These are phyloP conservation scores for Brachyalestes nurse DNA, from an alignment of 2,797 vertebrate species.

Conservation along the genomic window DNA sequence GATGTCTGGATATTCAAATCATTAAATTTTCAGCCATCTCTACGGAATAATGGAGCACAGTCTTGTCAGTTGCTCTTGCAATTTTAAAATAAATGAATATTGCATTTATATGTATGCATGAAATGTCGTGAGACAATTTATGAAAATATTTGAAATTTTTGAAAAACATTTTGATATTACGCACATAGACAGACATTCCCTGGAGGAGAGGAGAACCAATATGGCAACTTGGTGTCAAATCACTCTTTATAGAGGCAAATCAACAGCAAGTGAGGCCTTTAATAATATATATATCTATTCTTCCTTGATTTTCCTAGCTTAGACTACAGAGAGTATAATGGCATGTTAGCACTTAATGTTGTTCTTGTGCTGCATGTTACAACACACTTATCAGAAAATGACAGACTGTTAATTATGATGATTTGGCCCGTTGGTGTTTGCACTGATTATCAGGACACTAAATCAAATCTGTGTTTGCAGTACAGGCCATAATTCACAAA, in stretches of 20 bases:
- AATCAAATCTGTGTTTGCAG: slow-evolving; percentile 1
- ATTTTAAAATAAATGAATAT: background rate
- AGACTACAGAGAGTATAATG: background rate
- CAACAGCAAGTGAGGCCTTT: background rate
- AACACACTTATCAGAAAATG: slow-evolving; percentile 15
- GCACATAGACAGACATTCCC: no score
- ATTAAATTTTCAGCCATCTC: no score
- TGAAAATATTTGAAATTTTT: background rate
- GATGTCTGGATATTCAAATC: no score
- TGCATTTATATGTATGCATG: background rate
- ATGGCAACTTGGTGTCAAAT: background rate
- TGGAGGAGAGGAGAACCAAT: background rate
- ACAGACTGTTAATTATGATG: slow-evolving; percentile 14
- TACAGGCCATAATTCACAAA: slow-evolving; percentile 27
- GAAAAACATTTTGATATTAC: background rate
- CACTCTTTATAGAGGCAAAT: background rate
- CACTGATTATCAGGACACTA: slow-evolving; percentile 27
- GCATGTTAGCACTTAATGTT: background rate
- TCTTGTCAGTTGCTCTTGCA: background rate
- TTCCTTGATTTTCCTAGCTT: slow-evolving; percentile 3
- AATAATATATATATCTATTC: background rate
- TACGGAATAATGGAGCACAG: no score
- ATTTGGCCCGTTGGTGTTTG: slow-evolving; percentile 15
- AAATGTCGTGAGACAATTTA: background rate
- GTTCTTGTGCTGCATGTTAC: slow-evolving; percentile 24